Base-by-base conservation (phyloP, 1,140 invertebrate genomes). In the Rhyzopertha dominica region DNA sequence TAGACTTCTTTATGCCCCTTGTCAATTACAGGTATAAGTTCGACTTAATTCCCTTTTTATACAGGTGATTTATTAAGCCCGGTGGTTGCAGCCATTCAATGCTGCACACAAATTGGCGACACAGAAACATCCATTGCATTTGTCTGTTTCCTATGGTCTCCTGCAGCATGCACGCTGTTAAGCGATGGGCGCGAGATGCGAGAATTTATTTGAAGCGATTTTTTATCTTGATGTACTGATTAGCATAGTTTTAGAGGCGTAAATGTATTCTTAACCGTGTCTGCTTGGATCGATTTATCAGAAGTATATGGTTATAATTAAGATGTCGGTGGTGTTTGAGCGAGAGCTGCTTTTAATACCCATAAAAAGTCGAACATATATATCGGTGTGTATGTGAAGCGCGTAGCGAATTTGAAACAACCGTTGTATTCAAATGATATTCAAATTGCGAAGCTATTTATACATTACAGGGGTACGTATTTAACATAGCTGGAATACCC, bases 261-360 rank as follows among this genome's bases (percentile, higher is more conserved):
- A 40, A 30, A 47, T 47, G 40, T 20, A 43, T 23, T 14, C 14
- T 46, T 30, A 12, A 25, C 35, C 35, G 25, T 38, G 9, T 25
- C 12, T 9, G 16, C 13, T 19, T 38, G 29, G 22, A 22, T 19
- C 46, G 38, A 57, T 57, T 51, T 54, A 57, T 57, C 52, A 57
- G 47, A 31, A 28, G 30, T 32, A 49, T 31, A 32, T 30, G 48
- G 30, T 54, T 54, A 56, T 57, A 57, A 57, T 57, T 54, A 57
- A 54, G 55, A 57, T 50, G 55, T 57, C 47, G 28, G 19, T n/a
- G n/a, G n/a, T n/a, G n/a, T n/a, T n/a, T n/a, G n/a, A n/a, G n/a
- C n/a, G n/a, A n/a, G n/a, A n/a, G n/a, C n/a, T n/a, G n/a, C 24
- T 22, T 44, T n/a, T 47, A 47, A 47, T 47, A 31, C 5, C 44